Evolutionary conservation across 2,797 vertebrate species (phyloP).

Genomic region (Acanthiza pusilla): DNA sequence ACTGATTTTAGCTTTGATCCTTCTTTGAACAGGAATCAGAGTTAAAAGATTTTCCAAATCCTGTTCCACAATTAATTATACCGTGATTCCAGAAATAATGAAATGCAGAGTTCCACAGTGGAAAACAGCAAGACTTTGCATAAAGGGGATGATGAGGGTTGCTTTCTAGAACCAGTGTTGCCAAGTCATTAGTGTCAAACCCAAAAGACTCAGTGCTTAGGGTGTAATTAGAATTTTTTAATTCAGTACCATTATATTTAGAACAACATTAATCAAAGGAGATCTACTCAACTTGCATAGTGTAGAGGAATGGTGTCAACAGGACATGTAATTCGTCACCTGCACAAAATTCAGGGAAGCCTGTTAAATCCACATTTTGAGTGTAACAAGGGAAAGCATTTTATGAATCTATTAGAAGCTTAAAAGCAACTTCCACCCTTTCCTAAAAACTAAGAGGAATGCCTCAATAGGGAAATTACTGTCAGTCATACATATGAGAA

Average conservation of each 20-base stretch:
- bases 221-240: background rate
- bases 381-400: background rate
- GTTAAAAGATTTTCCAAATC: background rate
- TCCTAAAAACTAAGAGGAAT: background rate
- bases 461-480: background rate
- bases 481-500: background rate
- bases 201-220: background rate
- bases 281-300: background rate
- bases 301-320: background rate
- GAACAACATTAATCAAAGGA: background rate
- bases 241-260: background rate
- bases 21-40: background rate
- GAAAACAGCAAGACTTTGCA: background rate
- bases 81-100: background rate
- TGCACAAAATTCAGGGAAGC: background rate
- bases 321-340: background rate
- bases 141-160: rapidly evolving
- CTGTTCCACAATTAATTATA: background rate
- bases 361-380: background rate
- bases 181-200: background rate
- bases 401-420: background rate
- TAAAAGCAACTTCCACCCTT: background rate
- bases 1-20: background rate
- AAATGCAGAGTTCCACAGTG: background rate
- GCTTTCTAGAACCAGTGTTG: background rate